Conservation (phyloP, 2,797 vertebrate species). For the Chrosomus eos region DNA sequence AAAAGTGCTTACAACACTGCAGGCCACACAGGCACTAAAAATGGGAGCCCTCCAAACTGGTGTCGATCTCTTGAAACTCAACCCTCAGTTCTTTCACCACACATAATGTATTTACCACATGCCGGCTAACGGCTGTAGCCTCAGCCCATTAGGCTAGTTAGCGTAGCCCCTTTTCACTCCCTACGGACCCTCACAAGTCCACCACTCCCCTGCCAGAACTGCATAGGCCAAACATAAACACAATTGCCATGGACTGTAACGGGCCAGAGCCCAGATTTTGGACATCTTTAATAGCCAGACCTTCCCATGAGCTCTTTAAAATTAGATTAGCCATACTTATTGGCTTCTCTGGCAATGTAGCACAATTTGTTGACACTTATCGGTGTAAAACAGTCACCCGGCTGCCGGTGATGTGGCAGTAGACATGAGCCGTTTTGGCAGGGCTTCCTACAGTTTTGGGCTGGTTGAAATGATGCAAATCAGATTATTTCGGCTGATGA, state of each 20-base stretch:
- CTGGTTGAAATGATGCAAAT: constrained; percentile 71
- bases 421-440: constrained; percentile 62
- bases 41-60: constrained; percentile 39
- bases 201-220: constrained; percentile 61
- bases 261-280: constrained; percentile 71
- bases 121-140: constrained; percentile 75
- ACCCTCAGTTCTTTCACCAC: constrained; percentile 56
- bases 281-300: constrained; percentile 57
- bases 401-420: constrained; percentile 65
- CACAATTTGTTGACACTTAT: constrained; percentile 73
- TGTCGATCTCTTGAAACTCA: constrained; percentile 48
- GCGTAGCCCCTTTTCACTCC: constrained; percentile 41
- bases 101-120: constrained; percentile 77
- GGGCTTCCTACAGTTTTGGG: constrained; percentile 34
- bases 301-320: constrained; percentile 69
- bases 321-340: constrained; percentile 72
- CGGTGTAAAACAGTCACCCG: constrained; percentile 67
- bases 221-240: constrained; percentile 67
- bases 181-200: constrained; percentile 52
- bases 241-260: constrained; percentile 70
- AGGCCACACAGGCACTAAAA: constrained; percentile 44
- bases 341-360: constrained; percentile 68
- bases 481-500: constrained; percentile 67
- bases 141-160: constrained; percentile 61
- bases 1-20: constrained; percentile 51